phyloP scores from a whole-genome alignment of 2,113 vertebrate species.

The human region DNA sequence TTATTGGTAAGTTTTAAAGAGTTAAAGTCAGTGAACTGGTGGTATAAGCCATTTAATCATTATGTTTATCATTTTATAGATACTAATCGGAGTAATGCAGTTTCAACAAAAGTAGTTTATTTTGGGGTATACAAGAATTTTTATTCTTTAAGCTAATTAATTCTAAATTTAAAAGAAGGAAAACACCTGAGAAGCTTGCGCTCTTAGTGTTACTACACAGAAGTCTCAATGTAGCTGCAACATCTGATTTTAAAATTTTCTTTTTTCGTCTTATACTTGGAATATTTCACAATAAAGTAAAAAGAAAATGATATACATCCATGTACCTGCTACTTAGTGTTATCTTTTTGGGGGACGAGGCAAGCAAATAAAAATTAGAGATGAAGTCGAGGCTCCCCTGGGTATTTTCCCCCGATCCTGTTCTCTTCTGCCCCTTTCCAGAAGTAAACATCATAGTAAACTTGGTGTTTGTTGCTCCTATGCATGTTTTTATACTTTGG shows the following conservation, averaged over 20 bases:
- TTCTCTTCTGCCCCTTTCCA: not conserved
- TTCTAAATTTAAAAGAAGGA: not conserved
- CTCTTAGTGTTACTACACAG: not conserved
- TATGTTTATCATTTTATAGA: not conserved
- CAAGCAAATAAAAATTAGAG: not conserved
- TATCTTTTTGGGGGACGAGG: not conserved
- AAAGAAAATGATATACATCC: not conserved
- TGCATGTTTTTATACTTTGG: not conserved
- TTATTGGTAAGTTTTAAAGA: not conserved
- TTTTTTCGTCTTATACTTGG: not conserved
- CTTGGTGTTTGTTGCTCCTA: not conserved
- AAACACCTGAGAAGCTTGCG: not conserved
- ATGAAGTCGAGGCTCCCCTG: not conserved
- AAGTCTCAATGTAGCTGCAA: not conserved
- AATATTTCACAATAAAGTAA: not conserved
- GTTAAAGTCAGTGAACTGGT: not conserved
- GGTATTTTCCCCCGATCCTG: not conserved
- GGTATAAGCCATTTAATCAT: not conserved
- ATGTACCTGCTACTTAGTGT: not conserved
- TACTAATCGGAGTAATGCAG: not conserved
- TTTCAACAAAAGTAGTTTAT: not conserved
- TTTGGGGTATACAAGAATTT: not conserved
- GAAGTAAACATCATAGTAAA: not conserved
- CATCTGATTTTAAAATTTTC: not conserved
- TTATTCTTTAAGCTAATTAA: conserved; percentile 8